Evolutionary conservation across 2,888 invertebrate species (phyloP), one percentile per base, ranked within the genome.

Genomic region (Hyppa rectilinea): DNA sequence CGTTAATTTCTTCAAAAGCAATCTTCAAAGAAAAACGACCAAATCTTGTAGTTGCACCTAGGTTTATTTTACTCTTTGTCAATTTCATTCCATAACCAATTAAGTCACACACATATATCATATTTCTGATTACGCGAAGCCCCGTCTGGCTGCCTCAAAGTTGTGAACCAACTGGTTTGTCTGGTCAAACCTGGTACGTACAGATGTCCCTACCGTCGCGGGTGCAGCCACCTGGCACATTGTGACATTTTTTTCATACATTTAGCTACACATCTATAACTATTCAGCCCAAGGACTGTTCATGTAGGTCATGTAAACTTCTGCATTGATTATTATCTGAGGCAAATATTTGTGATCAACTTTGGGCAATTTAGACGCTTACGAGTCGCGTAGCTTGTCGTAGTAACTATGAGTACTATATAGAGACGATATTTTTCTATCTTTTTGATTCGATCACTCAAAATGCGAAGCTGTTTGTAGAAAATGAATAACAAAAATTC

Each of bases 261-360:
- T 88, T 88, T 87, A 82, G 79, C 84, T 77, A 82, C 80, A 83
- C 81, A 82, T 87, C 66, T 83, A 70, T 83, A 87, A 82, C 79
- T 88, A 93, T 90, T 91, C 89, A 88, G 90, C 81, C 88, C 93
- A 92, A 93, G 93, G 93, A 85, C 88, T 85, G 70, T 14, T 29
- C 80, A 92, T 87, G 81, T 92, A 84, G 92, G 92, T 87, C 89
- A 87, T 83, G 83, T 84, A 85, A 85, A 85, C 84, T 64, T 63
- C 31, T 72, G 66, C 83, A 77, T 80, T 76, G 73, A 80, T 69
- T 63, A 59, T 73, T 79, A 84, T 76, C 75, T 76, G 63, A 75
- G 68, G 84, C 80, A 87, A 87, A 89, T 85, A 83, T 84, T 81
- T 81, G 75, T 78, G 66, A 75, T 73, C 66, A 83, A 78, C 76